Percentiles rank a stretch among this genome's conserved stretches.
Conservation (phyloP, 2,888 invertebrate genomes). For the Chaitophorus viminalis region DNA sequence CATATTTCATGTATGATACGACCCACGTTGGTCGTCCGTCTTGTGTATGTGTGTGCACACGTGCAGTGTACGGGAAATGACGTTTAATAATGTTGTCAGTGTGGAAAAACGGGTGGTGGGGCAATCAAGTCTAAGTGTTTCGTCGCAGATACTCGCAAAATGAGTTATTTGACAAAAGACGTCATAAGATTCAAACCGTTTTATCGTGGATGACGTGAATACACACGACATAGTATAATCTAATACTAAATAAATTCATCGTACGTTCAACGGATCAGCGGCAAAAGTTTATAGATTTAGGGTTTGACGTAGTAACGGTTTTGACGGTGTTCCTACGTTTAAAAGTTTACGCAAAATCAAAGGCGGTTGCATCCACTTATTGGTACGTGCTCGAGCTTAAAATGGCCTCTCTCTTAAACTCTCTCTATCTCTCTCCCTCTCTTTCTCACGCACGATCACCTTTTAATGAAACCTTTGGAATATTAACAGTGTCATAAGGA, state of each 20-base stretch:
- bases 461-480: too few species aligned
- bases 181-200: background rate
- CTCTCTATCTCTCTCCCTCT: too few species aligned
- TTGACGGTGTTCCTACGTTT: background rate
- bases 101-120: too few species aligned
- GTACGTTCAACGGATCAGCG: background rate
- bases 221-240: background rate
- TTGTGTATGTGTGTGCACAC: background rate
- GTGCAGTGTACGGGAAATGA: background rate
- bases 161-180: slow-evolving; percentile 8
- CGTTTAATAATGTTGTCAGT: background rate
- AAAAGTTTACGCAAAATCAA: background rate
- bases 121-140: background rate
- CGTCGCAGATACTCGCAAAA: background rate
- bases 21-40: background rate
- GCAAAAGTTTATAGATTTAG: background rate
- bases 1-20: background rate
- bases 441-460: too few species aligned
- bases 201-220: background rate
- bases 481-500: too few species aligned
- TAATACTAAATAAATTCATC: background rate
- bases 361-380: too few species aligned
- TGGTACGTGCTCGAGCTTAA: too few species aligned
- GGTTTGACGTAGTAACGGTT: background rate
- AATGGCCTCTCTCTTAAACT: too few species aligned